Base-by-base conservation (phyloP, 2,113 vertebrate species). In the Cinclus cinclus region DNA sequence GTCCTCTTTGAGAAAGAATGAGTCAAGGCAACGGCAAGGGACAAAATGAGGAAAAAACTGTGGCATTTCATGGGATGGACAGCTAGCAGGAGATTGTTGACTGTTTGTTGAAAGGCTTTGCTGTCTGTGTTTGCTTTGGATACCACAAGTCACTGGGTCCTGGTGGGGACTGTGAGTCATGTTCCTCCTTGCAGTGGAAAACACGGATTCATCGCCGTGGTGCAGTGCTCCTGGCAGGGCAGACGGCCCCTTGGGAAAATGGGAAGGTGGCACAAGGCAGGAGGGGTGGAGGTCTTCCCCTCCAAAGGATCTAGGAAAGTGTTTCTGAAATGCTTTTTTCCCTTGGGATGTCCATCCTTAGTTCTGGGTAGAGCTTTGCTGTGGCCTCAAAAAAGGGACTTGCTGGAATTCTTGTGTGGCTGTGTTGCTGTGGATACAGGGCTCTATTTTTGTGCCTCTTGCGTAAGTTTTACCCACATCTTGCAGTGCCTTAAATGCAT, bases 51-150 rank as follows among this genome's bases (percentile, higher is more conserved):
- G 37, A 56, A 78, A 69, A 83, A 67, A 6, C 15, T 59, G 31
- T 68, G 83, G 41, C 2, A 3, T 76, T 86, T 82, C 12, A 3
- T 31, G n/a, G 78, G 67, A 30, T 83, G 53, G 39, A 60, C 53
- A 93, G 56, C 75, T 88, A 86, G 42, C 73, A 84, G 68, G 50
- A 85, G 56, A n/a, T 37, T 73, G 93, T 91, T 93, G 90, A 80
- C 56, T 95, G 59, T 89, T 95, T 90, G 83, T 94, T 95, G 90
- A 94, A 89, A 78, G 94, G 62, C 49, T 41, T 90, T 0, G 0
- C 68, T 89, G 47, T 35, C 80, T 81, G 33, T 92, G 75, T 88
- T 97, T 95, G 77, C 90, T 95, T 96, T 96, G 86, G 94, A 93
- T 96, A 93, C 94, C 64, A 70, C 71, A 52, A 93, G 71, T 79